Conservation (phyloP, 2,113 vertebrate species). For the Coturnix japonica region DNA sequence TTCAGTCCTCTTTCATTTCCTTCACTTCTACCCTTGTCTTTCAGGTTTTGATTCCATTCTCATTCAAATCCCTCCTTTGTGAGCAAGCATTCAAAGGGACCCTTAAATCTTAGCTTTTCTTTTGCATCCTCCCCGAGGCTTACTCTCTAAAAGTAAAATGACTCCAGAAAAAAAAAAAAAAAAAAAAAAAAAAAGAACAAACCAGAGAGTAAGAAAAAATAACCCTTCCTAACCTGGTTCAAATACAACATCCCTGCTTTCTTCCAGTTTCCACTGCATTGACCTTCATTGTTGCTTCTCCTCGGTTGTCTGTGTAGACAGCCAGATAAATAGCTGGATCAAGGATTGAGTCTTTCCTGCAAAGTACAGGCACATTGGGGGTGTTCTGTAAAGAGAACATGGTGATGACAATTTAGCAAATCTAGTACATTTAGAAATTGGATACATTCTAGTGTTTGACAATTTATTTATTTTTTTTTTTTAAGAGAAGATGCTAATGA, state of each 20-base stretch:
- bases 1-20: not conserved
- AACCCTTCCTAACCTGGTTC: not conserved
- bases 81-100: not conserved
- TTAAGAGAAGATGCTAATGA: not conserved
- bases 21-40: not conserved
- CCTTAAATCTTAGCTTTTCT: not conserved
- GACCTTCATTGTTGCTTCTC: not conserved
- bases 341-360: not conserved
- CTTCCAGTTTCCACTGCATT: not conserved
- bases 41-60: not conserved
- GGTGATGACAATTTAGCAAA: not conserved
- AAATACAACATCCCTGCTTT: not conserved
- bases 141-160: not conserved
- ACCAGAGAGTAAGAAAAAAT: not conserved
- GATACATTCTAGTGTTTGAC: not conserved
- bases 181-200: not conserved
- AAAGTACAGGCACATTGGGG: not conserved
- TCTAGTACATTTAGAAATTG: not conserved
- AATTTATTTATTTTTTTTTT: not conserved
- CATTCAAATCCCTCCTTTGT: not conserved
- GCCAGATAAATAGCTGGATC: not conserved
- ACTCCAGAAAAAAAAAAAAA: not conserved
- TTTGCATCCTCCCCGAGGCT: not conserved
- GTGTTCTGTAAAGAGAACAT: conserved; percentile 17
- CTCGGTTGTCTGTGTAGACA: not conserved